Evolutionary conservation across 2,888 invertebrate genomes (phyloP).

Genomic region (Agrochola lychnidis): DNA sequence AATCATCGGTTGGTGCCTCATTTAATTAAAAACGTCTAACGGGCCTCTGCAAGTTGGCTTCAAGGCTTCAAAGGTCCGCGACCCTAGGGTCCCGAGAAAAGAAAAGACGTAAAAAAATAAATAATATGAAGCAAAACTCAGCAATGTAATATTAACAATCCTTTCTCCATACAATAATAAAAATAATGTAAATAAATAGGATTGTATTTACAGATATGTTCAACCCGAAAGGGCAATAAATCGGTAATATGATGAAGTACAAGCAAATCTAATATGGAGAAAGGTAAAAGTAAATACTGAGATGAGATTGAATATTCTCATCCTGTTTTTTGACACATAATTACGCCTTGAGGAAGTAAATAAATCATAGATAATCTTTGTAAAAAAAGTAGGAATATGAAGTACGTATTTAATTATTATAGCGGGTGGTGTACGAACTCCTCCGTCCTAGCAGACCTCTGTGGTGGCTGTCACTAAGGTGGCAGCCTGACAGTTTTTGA

Average conservation of each 20-base stretch:
- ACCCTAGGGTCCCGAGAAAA: too few species aligned
- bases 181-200: neutral
- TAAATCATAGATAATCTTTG: neutral
- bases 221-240: slow-evolving; percentile 4
- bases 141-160: neutral
- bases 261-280: slow-evolving; percentile 1
- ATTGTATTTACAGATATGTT: neutral
- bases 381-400: neutral
- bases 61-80: too few species aligned
- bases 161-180: neutral
- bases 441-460: too few species aligned
- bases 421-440: too few species aligned
- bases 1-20: too few species aligned
- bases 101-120: too few species aligned
- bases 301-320: neutral
- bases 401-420: neutral
- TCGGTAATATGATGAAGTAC: slow-evolving; percentile 25
- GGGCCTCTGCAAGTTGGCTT: too few species aligned
- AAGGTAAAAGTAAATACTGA: slow-evolving; percentile 12
- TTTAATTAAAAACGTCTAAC: too few species aligned
- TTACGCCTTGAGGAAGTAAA: neutral
- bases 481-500: too few species aligned
- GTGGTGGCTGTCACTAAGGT: too few species aligned
- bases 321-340: neutral
- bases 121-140: neutral